Evolutionary conservation across 2,113 vertebrate species (phyloP), one percentile per base, ranked within the genome.

Genomic region (Tragelaphus strepsiceros): DNA sequence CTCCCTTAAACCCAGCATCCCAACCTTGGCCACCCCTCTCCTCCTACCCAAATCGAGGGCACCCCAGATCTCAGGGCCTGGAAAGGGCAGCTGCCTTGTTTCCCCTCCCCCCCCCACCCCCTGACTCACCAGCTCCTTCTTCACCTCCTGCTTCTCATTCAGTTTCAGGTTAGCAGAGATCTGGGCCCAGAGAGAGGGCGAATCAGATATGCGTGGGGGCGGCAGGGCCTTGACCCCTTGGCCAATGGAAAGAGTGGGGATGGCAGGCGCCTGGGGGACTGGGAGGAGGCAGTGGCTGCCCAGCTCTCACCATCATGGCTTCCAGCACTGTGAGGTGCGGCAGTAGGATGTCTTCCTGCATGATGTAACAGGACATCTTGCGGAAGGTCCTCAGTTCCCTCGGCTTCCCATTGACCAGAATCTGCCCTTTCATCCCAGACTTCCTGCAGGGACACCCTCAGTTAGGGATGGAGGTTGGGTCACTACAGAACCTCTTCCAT

Each of bases 321-420:
- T 99, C 99, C 93, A 99, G 98, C 19, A 99, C 99, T 0, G 99
- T 99, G 96, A 99, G 99, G 97, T 99, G 99, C 0, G 99, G 99
- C 98, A 99, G 98, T 67, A 99, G 98, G 99, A 99, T 99, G 98
- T 99, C 99, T 0, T 99, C 99, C 98, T 99, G 99, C 99, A 99
- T 99, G 98, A 99, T 99, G 98, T 99, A 99, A 97, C 99, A 99
- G 81, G 99, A 99, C 99, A 99, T 99, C 99, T 99, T 99, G 89
- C 99, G 99, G 98, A 99, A 99, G 51, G 99, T 99, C 84, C 99
- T 99, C 97, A 99, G 99, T 83, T 99, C 99, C 96, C 99, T 98
- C 0, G 99, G 99, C 49, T 99, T 98, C 28, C 99, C 99, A 0
- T 99, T 99, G 93, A 99, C 99, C 97, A 99, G 98, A 98, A 99